phyloP scores from a whole-genome alignment of 2,888 invertebrate genomes.

The Orthonevra nobilis region DNA sequence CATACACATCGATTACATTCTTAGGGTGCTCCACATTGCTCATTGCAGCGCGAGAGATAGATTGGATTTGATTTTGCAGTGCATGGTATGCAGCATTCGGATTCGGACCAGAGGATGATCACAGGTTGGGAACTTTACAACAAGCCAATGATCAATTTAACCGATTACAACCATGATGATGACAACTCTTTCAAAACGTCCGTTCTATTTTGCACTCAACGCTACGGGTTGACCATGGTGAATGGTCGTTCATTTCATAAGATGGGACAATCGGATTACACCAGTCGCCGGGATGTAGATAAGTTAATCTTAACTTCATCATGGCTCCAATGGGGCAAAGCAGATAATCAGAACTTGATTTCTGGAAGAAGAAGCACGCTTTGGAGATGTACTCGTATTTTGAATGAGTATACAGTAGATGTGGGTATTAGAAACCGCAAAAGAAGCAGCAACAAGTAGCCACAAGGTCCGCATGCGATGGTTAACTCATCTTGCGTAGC shows the following conservation, averaged over 20 bases:
- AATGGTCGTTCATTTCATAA: constrained; percentile 33
- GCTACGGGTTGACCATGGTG: constrained; percentile 9
- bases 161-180: constrained; percentile 63
- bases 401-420: constrained; percentile 4
- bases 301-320: constrained; percentile 57
- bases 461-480: constrained; percentile 64
- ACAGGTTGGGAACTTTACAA: constrained; percentile 44
- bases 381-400: constrained; percentile 6
- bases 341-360: constrained; percentile 65
- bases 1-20: constrained; percentile 50
- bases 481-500: constrained; percentile 38
- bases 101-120: constrained; percentile 33
- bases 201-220: constrained; percentile 8
- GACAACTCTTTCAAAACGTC: constrained; percentile 67
- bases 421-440: constrained; percentile 64
- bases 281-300: constrained; percentile 41
- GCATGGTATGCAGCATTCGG: constrained; percentile 15
- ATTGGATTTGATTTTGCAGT: constrained; percentile 1
- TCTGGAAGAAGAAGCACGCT: constrained; percentile 5
- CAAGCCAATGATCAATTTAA: constrained; percentile 65
- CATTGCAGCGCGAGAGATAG: constrained; percentile 14
- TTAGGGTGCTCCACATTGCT: constrained; percentile 58
- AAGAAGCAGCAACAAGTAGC: constrained; percentile 55
- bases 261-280: constrained; percentile 33
- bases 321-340: no score